phyloP scores from a whole-genome alignment of 92 coral and sea anemone species.

The Porites evermanni region DNA sequence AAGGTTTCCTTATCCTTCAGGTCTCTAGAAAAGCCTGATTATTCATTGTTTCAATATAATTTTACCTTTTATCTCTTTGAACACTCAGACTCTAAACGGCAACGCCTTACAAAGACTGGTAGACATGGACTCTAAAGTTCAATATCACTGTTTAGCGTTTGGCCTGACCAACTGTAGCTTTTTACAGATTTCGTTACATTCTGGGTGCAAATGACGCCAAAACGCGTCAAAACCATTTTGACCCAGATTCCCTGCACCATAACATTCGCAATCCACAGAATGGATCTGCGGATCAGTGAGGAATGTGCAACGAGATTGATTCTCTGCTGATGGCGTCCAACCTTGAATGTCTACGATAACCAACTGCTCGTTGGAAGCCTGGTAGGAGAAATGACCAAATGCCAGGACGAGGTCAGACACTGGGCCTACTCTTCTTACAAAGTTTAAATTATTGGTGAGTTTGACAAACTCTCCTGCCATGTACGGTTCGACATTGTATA shows the following conservation, averaged over 20 bases:
- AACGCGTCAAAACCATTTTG: constrained; percentile 75
- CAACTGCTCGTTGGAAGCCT: constrained; percentile 75
- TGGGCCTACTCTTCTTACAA: constrained; percentile 50
- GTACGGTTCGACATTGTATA: constrained; percentile 95
- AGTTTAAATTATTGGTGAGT: constrained; percentile 86
- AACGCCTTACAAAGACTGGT: no score
- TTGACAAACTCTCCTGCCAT: constrained; percentile 95
- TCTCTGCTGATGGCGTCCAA: constrained; percentile 79
- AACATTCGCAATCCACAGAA: constrained; percentile 75
- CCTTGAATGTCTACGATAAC: constrained; percentile 95
- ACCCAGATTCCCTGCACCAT: constrained; percentile 89
- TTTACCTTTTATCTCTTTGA: no score
- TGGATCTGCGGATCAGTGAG: constrained; percentile 99
- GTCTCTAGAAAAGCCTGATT: no score
- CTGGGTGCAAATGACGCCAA: constrained; percentile 85
- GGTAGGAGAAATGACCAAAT: constrained; percentile 89
- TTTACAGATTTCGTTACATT: constrained; percentile 83
- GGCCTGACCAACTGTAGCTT: constrained; percentile 79
- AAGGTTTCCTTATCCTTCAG: no score
- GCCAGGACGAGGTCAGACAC: constrained; percentile 87
- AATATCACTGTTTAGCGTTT: background rate
- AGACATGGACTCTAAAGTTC: background rate
- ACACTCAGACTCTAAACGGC: no score
- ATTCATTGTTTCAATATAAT: no score
- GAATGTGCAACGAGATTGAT: constrained; percentile 78